Percentiles rank a stretch among this genome's conserved stretches.
These are phyloP conservation scores for Chionis minor DNA, from an alignment of 2,113 vertebrate species.

Conservation along the genomic window DNA sequence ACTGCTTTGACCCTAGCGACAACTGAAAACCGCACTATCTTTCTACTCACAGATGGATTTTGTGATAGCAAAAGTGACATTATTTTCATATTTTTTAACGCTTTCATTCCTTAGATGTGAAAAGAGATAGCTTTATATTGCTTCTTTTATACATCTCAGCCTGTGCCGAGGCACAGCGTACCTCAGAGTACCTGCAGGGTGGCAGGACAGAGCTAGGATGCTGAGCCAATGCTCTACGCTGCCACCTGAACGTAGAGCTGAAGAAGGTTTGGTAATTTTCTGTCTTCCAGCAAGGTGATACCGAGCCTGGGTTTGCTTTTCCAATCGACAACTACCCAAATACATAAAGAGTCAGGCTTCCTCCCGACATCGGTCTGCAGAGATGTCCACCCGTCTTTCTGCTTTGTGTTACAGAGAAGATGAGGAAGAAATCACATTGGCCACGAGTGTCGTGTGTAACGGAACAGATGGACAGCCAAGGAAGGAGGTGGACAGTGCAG, in stretches of 20 bases:
- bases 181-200: neutral
- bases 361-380: neutral
- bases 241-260: neutral
- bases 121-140: neutral
- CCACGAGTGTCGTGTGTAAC: neutral
- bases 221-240: neutral
- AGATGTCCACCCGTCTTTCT: neutral
- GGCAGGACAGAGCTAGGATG: neutral
- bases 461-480: neutral
- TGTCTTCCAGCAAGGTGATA: neutral
- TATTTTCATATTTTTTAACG: neutral
- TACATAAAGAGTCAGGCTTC: neutral
- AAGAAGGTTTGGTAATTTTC: neutral
- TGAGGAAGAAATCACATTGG: neutral
- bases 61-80: neutral
- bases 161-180: neutral
- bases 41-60: fast-evolving
- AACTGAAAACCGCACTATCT: neutral
- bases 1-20: neutral
- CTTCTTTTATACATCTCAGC: neutral
- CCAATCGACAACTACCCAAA: neutral
- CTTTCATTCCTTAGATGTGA: neutral
- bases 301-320: neutral
- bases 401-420: neutral
- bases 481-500: neutral